Base-by-base conservation (phyloP, 2,888 invertebrate genomes). In the Eupithecia inturbata region DNA sequence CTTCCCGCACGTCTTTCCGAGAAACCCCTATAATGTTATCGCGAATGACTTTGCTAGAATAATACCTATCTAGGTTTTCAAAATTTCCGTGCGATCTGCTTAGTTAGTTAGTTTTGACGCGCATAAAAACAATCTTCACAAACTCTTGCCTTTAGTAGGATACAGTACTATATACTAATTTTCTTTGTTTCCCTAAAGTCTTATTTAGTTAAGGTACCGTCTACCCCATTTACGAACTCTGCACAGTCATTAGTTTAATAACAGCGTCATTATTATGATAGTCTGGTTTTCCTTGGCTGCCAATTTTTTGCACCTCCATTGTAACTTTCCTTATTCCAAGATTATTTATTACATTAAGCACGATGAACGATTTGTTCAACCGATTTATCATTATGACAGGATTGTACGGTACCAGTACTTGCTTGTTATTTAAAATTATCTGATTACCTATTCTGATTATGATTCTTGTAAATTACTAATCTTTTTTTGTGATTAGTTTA, bases 321-420 rank as follows among this genome's bases (percentile, higher is more conserved):
- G 73, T 67, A 75, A 72, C 67, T 73, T 76, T 78, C 76, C 74
- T 74, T 69, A 67, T 67, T 31, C 28, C 68, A 72, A 70, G 74
- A 77, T 74, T 19, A 71, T 64, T 36, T 67, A 67, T 70, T 74
- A 72, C 69, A 67, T 70, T 74, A 72, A 33, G 45, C 49, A 64
- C 39, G 22, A 19, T n/a, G 31, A 66, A 62, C 53, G 10, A 53
- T 53, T 53, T 53, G 22, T 53, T 53, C 22, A 53, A 12, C 9
- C 53, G 22, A 74, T 74, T 16, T 33, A 69, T 69, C 39, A 49
- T 39, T 60, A 69, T 69, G 68, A 60, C 68, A 60, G 49, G 57
- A 69, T 69, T 36, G 26, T 68, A 16, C 53, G 33, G 36, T 22
- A 0, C 36, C 22, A 60, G 36, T 60, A 39, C 60, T 60, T 60